A percentile compares a stretch with the other conserved stretches of the same genome.
These are phyloP conservation scores for Monodelphis domestica DNA, from an alignment of 2,797 vertebrate species.

Conservation along the genomic window DNA sequence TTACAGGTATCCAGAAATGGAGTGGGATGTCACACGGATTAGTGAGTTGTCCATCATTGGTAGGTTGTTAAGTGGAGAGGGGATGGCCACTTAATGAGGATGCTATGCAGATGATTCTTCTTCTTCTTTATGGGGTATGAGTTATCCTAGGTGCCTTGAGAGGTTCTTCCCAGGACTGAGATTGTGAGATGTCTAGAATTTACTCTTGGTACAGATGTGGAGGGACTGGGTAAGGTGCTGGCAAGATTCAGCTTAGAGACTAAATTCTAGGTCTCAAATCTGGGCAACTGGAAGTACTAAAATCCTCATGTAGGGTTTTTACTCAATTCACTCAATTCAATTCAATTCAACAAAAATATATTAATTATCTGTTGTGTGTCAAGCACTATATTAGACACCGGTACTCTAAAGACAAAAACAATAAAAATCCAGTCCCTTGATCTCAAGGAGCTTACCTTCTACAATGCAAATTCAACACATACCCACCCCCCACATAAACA, in stretches of 20 bases:
- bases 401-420: neutral
- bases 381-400: neutral
- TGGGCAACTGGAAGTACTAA: neutral
- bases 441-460: neutral
- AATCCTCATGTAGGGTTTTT: too few species aligned
- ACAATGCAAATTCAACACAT: neutral
- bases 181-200: neutral
- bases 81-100: neutral
- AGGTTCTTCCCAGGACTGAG: neutral
- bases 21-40: neutral
- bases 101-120: neutral
- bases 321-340: neutral
- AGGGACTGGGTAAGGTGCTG: neutral
- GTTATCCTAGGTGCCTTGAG: neutral
- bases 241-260: neutral
- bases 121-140: neutral
- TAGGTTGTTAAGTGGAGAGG: neutral
- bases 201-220: neutral
- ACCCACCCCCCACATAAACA: neutral
- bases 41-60: neutral
- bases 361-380: neutral
- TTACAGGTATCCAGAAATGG: neutral
- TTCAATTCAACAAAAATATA: neutral
- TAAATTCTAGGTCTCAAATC: neutral
- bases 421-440: neutral